A percentile compares a stretch with the other conserved stretches of the same genome.
Conservation (phyloP, 2,888 invertebrate genomes). For the Sarcophaga variegata region DNA sequence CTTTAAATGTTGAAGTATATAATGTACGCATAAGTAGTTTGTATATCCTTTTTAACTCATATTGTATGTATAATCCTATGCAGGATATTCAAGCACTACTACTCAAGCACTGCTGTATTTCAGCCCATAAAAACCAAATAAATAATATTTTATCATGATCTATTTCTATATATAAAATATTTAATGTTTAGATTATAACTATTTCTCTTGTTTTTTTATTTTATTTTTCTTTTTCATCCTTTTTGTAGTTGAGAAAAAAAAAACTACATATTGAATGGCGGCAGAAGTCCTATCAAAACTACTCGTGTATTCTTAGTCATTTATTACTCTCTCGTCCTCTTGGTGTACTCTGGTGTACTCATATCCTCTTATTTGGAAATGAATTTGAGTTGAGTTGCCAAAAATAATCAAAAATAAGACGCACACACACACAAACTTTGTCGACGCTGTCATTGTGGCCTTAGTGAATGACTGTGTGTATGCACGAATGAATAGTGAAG, state of each 20-base stretch:
- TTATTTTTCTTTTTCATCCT: not conserved
- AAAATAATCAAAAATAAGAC: not conserved
- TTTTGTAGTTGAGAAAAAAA: no score
- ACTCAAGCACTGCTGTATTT: not conserved
- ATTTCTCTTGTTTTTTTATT: not conserved
- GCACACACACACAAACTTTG: not conserved
- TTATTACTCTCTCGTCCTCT: no score
- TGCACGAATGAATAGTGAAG: no score
- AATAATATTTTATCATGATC: not conserved
- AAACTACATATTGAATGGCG: not conserved
- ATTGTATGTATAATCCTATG: no score
- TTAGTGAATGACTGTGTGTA: no score
- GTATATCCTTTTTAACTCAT: no score
- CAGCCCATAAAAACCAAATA: not conserved
- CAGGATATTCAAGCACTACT: no score
- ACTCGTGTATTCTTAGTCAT: conserved; percentile 26
- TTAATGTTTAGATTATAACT: not conserved
- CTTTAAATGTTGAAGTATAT: no score
- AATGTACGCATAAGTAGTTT: no score
- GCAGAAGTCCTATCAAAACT: not conserved
- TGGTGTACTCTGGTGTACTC: no score
- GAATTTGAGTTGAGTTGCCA: not conserved
- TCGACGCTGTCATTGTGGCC: not conserved
- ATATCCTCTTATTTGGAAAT: not conserved
- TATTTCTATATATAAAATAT: not conserved